phyloP scores from a whole-genome alignment of 1,140 invertebrate genomes.

The Maniola jurtina region DNA sequence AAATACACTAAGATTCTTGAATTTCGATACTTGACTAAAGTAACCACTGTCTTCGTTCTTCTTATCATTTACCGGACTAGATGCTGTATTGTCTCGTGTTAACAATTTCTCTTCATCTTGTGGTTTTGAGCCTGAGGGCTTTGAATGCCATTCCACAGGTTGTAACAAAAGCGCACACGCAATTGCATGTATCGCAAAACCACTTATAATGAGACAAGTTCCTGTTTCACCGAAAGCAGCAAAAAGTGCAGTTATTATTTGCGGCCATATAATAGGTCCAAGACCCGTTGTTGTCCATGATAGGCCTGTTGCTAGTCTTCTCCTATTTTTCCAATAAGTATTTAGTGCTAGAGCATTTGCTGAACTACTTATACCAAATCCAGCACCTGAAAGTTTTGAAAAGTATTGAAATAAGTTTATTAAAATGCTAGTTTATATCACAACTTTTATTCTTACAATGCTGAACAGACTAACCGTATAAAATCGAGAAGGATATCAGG shows the following conservation, averaged over 20 bases:
- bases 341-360: conserved; percentile 81
- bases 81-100: conserved; percentile 31
- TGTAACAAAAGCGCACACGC: conserved; percentile 80
- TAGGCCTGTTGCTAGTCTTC: conserved; percentile 79
- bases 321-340: conserved; percentile 81
- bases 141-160: conserved; percentile 82
- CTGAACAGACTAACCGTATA: conserved; percentile 76
- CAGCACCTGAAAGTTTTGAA: conserved; percentile 73
- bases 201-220: conserved; percentile 80
- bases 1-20: conserved; percentile 76
- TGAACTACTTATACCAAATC: conserved; percentile 81
- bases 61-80: conserved; percentile 34
- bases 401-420: background rate
- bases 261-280: conserved; percentile 80
- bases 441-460: background rate
- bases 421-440: background rate
- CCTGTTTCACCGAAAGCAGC: conserved; percentile 78
- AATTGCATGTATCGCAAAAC: conserved; percentile 79
- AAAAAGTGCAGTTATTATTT: conserved; percentile 78
- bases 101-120: conserved; percentile 54
- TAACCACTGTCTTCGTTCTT: conserved; percentile 60
- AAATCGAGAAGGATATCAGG: conserved; percentile 80
- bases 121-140: conserved; percentile 45
- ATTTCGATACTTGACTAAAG: conserved; percentile 62
- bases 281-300: conserved; percentile 81